Percentiles rank a stretch among this genome's conserved stretches.
Conservation (phyloP, 2,888 invertebrate genomes). For the Auanema freiburgensis region DNA sequence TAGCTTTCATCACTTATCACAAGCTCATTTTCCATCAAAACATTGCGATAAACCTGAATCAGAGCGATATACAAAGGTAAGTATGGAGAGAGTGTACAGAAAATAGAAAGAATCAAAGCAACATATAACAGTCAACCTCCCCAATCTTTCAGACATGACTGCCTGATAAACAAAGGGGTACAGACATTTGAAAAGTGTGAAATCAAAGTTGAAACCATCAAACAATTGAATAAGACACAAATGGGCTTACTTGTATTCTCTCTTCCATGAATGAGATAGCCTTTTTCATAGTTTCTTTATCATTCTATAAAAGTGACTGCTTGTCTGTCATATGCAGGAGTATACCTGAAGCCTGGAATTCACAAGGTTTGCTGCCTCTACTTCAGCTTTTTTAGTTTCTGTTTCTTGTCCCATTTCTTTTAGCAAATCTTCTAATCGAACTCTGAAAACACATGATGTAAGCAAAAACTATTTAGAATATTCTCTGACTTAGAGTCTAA, state of each 20-base stretch:
- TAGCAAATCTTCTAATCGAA: slow-evolving; percentile 20
- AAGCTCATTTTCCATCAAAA: slow-evolving; percentile 56
- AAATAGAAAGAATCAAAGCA: no score
- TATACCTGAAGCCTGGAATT: slow-evolving; percentile 46
- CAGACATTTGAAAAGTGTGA: no score
- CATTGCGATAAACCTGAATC: slow-evolving; percentile 51
- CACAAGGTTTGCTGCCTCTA: slow-evolving; percentile 35
- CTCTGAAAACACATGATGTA: not conserved
- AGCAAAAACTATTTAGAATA: not conserved
- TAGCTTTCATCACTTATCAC: slow-evolving; percentile 51
- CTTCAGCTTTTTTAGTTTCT: slow-evolving; percentile 52
- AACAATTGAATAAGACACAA: no score
- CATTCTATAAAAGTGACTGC: slow-evolving; percentile 20
- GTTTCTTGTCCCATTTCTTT: slow-evolving; percentile 29
- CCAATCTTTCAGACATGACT: slow-evolving; percentile 50
- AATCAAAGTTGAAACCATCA: no score
- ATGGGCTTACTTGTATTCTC: slow-evolving; percentile 33
- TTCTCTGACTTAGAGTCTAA: slow-evolving; percentile 21
- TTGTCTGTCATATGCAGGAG: not conserved
- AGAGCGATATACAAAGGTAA: no score
- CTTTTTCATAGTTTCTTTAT: slow-evolving; percentile 40
- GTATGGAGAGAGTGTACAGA: no score
- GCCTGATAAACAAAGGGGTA: slow-evolving; percentile 1
- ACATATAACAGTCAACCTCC: slow-evolving; percentile 52
- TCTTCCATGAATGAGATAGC: slow-evolving; percentile 60